Evolutionary conservation across 2,888 invertebrate species (phyloP), one percentile per base, ranked within the genome.

Genomic region (Euproctis similis): DNA sequence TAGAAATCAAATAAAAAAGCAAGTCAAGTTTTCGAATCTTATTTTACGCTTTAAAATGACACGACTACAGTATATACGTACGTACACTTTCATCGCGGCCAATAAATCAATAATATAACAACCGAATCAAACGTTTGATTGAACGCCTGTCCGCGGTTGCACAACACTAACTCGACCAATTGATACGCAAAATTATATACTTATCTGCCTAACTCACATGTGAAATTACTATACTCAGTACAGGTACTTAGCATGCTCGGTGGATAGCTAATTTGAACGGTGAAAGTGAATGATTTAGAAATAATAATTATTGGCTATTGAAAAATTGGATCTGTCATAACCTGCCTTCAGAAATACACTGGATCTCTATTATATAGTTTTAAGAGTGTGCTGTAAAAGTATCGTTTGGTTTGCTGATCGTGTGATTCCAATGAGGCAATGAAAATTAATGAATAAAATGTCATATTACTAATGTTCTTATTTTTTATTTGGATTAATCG

Each of bases 101-200:
- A 32, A 46, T 36, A 46, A 46, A 50, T 48, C 47, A 36, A 39
- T n/a, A n/a, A n/a, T 36, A 35, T 39, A 42, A 42, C 30, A 28
- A 32, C 30, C 21, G 34, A 31, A 37, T 28, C 36, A 14, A 25
- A 27, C 27, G 46, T 49, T 46, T 38, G 45, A 52, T 43, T 46
- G 12, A 16, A 31, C 31, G 27, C 27, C 41, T 46, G 46, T 42
- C 35, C 46, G 41, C 52, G 34, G 53, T 59, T 60, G 54, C 58
- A 54, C 59, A 61, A 59, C 56, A n/a, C 45, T 24, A 51, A 39
- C n/a, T n/a, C n/a, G n/a, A n/a, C 44, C 51, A 48, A 62, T 59
- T 59, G 57, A 51, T 44, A 39, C 35, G 36, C 29, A 60, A n/a
- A 63, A 66, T 63, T 63, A 65, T 52, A 56, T 38, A 32, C 36